Base-by-base conservation (phyloP, 2,888 invertebrate genomes). In the Eilema griseolum region DNA sequence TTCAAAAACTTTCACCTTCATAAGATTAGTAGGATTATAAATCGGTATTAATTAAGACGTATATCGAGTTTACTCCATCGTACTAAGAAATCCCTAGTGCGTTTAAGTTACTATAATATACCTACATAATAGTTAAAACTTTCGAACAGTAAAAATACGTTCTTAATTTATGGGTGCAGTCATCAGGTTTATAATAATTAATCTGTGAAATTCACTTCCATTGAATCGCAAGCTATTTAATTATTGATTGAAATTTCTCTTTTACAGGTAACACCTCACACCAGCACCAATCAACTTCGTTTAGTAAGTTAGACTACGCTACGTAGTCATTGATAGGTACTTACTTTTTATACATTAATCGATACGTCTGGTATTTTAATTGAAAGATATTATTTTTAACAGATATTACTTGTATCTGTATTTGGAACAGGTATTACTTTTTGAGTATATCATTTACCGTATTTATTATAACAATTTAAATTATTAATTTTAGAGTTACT, bases 231-330 rank as follows among this genome's bases (percentile, higher is more conserved):
- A 60, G 12, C 56, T 56, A 60, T 70, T 70, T 14, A 37, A 23
- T 57, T 62, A 62, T 24, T 66, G 57, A 67, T 59, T 59, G 11
- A 66, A 63, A 62, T 70, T 70, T 66, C 66, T 70, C 57, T 70
- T 67, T 70, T 46, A 57, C 70, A 70, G 70, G 70, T 70, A 67
- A 70, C 23, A 59, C 33, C 56, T 23, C 23, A 64, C 46, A 65
- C 20, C 69, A 65, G 24, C 16, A 10, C 23, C 23, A 56, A 62
- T 41, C 56, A 66, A 62, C 69, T 64, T 64, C 61, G 41, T 57
- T 8, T 62, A 23, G 65, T 69, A 37, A 65, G 65, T 69, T 46
- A 59, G 31, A 23, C 8, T 41, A 59, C 23, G 14, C 8, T 41
- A 59, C 23, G 14, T 59, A 52, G 28, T 28, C n/a, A 12, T 31